Evolutionary conservation across 2,888 invertebrate species (phyloP), one percentile per base, ranked within the genome.

Genomic region (Linyphia triangularis): DNA sequence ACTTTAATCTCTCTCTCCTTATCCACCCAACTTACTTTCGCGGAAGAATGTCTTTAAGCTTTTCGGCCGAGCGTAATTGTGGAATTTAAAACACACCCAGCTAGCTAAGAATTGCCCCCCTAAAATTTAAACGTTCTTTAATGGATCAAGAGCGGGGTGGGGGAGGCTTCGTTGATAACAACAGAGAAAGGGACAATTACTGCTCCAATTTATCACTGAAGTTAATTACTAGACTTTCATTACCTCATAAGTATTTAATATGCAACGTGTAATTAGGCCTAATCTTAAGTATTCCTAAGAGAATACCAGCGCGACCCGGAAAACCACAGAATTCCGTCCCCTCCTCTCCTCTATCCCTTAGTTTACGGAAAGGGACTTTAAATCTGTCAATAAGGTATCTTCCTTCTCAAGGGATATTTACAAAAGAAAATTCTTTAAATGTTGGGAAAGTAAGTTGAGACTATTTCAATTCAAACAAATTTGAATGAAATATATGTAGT

Each of bases 241-340:
- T 73, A 72, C 65, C 77, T 75, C 83, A 88, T 88, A 88, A 83
- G 83, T 83, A 88, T 88, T 88, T 88, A 88, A 88, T 88, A 83
- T 83, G 69, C 83, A 40, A 67, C 63, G 63, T 72, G 83, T 88
- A 88, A 88, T 88, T 78, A 88, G 72, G 61, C 78, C 83, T 88
- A 83, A 88, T 88, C 83, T 88, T 83, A 33, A 82, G 81, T 75
- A 75, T 67, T 43, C 88, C 73, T 43, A 6, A 24, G 81, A 28
- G 79, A 65, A 73, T 77, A 19, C 26, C 33, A 22, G n/a, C 26
- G 7, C 43, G 88, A 88, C 70, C 78, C 69, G 63, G 78, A 75
- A 77, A 83, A 83, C 88, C 77, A 51, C 82, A 78, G 57, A 70
- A 63, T 72, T 81, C 19, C 28, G 57, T 69, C 61, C 37, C 72